Percentiles rank a stretch among this genome's conserved stretches.
Evolutionary conservation across 2,888 invertebrate species (phyloP).

Genomic region (Hydrotaea cyrtoneurina): DNA sequence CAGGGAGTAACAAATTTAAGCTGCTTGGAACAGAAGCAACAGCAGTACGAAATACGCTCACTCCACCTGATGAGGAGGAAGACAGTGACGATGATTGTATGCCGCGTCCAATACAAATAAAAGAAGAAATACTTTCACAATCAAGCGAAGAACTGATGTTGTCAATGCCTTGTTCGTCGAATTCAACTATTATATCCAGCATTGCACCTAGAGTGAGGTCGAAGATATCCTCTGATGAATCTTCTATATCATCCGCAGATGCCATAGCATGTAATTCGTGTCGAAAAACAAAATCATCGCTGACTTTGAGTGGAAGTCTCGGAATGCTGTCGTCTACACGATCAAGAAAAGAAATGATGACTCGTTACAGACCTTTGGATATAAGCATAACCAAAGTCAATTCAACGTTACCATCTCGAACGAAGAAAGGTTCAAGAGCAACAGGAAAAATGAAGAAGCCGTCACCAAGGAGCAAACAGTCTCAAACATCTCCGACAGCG

Average conservation of each 20-base stretch:
- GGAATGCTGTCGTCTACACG: background rate
- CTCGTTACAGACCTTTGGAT: conserved; percentile 13
- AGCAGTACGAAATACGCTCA: background rate
- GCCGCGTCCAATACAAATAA: conserved; percentile 15
- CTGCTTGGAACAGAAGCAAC: background rate
- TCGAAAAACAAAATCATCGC: background rate
- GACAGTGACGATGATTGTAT: conserved; percentile 13
- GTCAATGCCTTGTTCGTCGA: background rate
- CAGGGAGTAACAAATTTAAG: too few species aligned
- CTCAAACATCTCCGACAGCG: background rate
- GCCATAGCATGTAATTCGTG: background rate
- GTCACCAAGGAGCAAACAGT: too few species aligned
- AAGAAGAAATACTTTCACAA: conserved; percentile 1
- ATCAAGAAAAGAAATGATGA: background rate
- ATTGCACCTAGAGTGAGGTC: background rate
- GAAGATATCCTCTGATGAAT: conserved; percentile 8
- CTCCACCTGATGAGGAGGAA: background rate
- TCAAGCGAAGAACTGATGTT: conserved; percentile 11
- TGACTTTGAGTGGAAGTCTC: background rate
- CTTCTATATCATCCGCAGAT: background rate
- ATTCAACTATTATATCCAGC: background rate
- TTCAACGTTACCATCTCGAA: background rate
- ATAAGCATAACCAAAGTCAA: conserved; percentile 15
- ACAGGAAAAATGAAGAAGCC: background rate
- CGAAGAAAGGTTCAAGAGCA: background rate